Evolutionary conservation across 2,797 vertebrate species (phyloP).

Genomic region (Arctocebus calabarensis): DNA sequence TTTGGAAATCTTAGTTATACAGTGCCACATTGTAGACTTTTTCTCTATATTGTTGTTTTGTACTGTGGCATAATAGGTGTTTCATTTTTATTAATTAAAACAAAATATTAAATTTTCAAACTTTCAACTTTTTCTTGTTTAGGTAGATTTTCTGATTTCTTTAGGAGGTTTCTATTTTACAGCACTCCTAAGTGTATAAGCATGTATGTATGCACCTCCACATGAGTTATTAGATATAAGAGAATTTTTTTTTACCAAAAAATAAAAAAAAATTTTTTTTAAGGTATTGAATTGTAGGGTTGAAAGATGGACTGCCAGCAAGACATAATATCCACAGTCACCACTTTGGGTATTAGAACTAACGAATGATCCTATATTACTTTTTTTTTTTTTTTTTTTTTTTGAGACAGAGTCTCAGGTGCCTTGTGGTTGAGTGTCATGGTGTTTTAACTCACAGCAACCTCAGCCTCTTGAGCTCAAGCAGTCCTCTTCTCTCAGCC

Average conservation of each 20-base stretch:
- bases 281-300: not conserved
- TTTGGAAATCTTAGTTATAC: not conserved
- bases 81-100: conserved; percentile 57
- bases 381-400: no score
- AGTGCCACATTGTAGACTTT: not conserved
- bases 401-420: no score
- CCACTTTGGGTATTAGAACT: not conserved
- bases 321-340: not conserved
- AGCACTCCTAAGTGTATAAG: not conserved
- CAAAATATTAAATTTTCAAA: not conserved
- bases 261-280: no score
- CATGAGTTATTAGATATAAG: conserved; percentile 15
- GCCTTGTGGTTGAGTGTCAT: no score
- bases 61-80: not conserved
- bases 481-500: no score
- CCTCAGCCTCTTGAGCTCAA: no score
- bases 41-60: conserved; percentile 30
- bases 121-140: conserved; percentile 3
- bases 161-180: not conserved
- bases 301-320: not conserved
- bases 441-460: no score
- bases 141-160: not conserved
- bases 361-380: not conserved
- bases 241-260: conserved; percentile 11
- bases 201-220: not conserved